phyloP scores from a whole-genome alignment of 2,113 vertebrate genomes.

The cat (Felis catus) region DNA sequence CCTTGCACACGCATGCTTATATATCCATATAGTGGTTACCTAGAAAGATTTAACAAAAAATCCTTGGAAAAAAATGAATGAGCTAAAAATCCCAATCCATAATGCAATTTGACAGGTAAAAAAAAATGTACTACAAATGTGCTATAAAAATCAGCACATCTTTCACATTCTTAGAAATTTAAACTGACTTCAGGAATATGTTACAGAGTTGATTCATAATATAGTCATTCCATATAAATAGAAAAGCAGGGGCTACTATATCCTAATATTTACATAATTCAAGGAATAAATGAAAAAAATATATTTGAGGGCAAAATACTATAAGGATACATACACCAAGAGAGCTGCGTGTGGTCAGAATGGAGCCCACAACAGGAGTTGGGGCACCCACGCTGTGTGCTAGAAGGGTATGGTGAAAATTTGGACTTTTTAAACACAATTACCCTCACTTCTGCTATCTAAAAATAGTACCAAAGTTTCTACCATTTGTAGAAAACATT shows the following conservation, averaged over 20 bases:
- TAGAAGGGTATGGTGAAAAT: neutral
- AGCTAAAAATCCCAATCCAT: neutral
- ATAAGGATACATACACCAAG: neutral
- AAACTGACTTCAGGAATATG: neutral
- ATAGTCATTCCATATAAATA: neutral
- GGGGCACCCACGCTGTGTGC: fast-evolving
- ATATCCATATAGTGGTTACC: neutral
- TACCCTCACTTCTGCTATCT: neutral
- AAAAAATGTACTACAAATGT: neutral
- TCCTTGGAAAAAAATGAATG: neutral
- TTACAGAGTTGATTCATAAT: neutral
- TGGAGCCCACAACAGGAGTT: neutral
- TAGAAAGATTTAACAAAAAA: neutral
- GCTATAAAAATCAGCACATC: neutral
- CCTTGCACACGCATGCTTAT: neutral
- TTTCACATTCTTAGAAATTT: constrained; percentile 10
- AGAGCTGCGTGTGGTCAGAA: neutral
- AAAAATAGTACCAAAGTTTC: neutral
- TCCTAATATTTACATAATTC: neutral
- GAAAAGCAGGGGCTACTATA: neutral
- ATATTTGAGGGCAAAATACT: neutral
- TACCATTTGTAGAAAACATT: neutral
- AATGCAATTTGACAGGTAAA: neutral
- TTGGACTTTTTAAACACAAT: neutral
- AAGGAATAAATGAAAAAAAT: neutral